Evolutionary conservation across 2,797 vertebrate genomes (phyloP), one percentile per base, ranked within the genome.

Genomic region (Periparus ater): DNA sequence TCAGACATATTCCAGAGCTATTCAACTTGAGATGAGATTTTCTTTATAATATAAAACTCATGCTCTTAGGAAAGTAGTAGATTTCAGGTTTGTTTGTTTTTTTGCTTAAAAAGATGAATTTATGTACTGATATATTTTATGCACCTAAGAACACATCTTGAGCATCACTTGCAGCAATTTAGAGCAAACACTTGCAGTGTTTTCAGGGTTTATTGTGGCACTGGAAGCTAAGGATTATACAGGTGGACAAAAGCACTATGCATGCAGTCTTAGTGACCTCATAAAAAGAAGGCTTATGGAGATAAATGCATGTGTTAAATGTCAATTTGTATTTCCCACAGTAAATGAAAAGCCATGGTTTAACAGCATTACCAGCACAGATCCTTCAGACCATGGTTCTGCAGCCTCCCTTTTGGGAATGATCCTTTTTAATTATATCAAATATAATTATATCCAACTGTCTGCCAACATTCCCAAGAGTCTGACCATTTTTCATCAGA

Each of bases 1-100:
- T 96, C 78, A 96, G 92, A 92, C 72, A 48, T 90, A 95, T 84
- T 87, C 78, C 60, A 88, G 60, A 95, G 32, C 68, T 74, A 86
- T 72, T 95, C 88, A 96, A 93, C 67, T 87, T 65, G 58, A 88
- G 54, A 89, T 60, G 54, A 67, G 40, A 6, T 77, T 47, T 92
- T 82, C 65, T 71, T 93, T 72, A 75, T 27, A 91, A 72, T 81
- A 88, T 85, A 76, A 85, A 74, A 83, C 44, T 83, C 17, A 9
- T 83, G 36, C 50, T 83, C 38, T 74, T 60, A 50, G 78, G 79
- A 95, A 96, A 96, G 40, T 74, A 18, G 32, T 47, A 54, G 7
- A 72, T 78, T 58, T 32, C 6, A 47, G 10, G 21, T 65, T 89
- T 6, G 19, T 65, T 63, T 4, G 14, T 7, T 65, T 54, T 36